Conservation (phyloP, 2,113 vertebrate genomes). For the Notechis scutatus region DNA sequence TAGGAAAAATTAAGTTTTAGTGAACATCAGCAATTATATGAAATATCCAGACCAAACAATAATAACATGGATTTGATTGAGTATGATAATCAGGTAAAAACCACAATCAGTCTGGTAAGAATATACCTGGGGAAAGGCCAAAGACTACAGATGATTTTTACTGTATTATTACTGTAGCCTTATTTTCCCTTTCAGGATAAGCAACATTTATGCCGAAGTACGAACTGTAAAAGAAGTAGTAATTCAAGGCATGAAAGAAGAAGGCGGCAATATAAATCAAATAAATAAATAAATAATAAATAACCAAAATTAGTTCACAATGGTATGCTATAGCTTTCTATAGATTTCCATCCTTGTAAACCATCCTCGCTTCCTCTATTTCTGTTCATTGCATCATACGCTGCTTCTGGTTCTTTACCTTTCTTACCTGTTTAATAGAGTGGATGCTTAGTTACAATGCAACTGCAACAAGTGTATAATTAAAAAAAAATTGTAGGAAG, state of each 20-base stretch:
- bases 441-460: not conserved
- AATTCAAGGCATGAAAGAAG: not conserved
- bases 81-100: not conserved
- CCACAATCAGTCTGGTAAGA: not conserved
- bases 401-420: not conserved
- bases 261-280: too few relatives aligned
- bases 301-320: not conserved
- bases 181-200: not conserved
- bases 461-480: slow-evolving; percentile 3
- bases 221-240: not conserved
- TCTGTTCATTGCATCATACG: not conserved
- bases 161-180: not conserved
- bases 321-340: too few relatives aligned
- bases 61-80: not conserved
- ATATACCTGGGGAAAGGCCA: not conserved
- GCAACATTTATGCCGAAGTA: not conserved
- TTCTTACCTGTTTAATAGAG: not conserved
- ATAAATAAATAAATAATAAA: too few relatives aligned
- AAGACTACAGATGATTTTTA: not conserved
- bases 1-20: not conserved
- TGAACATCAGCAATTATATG: not conserved
- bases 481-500: not conserved
- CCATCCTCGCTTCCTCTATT: not conserved
- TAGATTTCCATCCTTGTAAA: too few relatives aligned
- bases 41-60: not conserved